Evolutionary conservation across 2,113 vertebrate species (phyloP).

Genomic region (Coryphaenoides rupestris): DNA sequence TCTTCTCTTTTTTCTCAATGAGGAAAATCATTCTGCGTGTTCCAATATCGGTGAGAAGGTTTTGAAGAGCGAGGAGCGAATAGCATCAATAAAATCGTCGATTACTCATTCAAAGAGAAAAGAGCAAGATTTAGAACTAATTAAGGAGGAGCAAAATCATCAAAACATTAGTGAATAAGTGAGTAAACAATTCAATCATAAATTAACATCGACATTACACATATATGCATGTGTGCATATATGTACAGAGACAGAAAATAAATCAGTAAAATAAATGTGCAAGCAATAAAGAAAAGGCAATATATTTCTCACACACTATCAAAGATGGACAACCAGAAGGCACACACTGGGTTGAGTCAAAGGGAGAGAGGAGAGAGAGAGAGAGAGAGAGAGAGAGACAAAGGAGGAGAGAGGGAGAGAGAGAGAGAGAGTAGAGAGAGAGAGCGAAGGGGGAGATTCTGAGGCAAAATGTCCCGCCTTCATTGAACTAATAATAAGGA

Average conservation of each 20-base stretch:
- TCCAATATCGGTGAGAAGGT: neutral
- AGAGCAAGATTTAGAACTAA: constrained; percentile 50
- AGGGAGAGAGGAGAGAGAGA: constrained; percentile 72
- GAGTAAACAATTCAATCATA: constrained; percentile 62
- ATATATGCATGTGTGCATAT: constrained; percentile 70
- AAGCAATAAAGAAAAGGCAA: constrained; percentile 76
- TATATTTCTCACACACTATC: constrained; percentile 79
- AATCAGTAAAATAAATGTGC: constrained; percentile 57
- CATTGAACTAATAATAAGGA: constrained; percentile 77
- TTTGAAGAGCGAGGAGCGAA: constrained; percentile 16
- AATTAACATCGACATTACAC: constrained; percentile 58
- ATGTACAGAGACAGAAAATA: constrained; percentile 60
- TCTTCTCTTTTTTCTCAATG: constrained; percentile 62
- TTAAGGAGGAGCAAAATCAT: constrained; percentile 34
- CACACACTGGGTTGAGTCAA: constrained; percentile 73
- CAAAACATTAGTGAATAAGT: constrained; percentile 55
- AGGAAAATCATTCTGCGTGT: constrained; percentile 19
- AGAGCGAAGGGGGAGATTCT: constrained; percentile 73
- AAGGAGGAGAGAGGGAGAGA: constrained; percentile 70
- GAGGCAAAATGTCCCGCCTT: constrained; percentile 68
- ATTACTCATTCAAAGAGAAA: constrained; percentile 54
- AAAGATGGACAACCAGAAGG: constrained; percentile 87
- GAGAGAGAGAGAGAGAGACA: constrained; percentile 40
- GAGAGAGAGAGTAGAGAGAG: constrained; percentile 65
- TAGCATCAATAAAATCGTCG: neutral